A percentile compares a stretch with the other conserved stretches of the same genome.
phyloP scores from a whole-genome alignment of 2,888 invertebrate species.

The Diaperis boleti region DNA sequence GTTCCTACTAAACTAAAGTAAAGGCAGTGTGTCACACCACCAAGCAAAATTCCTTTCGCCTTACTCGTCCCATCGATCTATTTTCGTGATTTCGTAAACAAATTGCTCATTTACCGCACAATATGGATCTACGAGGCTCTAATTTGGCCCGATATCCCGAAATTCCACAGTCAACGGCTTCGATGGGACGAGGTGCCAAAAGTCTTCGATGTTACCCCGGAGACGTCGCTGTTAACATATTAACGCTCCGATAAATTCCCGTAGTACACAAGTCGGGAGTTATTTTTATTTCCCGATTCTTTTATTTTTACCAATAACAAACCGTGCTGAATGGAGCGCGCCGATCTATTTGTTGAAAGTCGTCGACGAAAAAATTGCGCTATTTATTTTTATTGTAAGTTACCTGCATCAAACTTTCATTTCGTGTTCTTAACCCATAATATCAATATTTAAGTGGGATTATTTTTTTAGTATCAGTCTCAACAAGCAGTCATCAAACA shows the following conservation, averaged over 20 bases:
- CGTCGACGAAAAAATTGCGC: constrained; percentile 30
- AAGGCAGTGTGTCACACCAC: no score
- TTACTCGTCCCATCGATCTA: constrained; percentile 46
- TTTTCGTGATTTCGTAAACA: constrained; percentile 54
- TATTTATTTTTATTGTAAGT: constrained; percentile 45
- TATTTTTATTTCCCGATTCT: constrained; percentile 23
- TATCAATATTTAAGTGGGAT: constrained; percentile 52
- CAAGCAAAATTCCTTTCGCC: constrained; percentile 45
- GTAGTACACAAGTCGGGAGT: background rate
- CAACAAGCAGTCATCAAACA: constrained; percentile 53
- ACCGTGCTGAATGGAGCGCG: constrained; percentile 18
- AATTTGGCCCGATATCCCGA: constrained; percentile 39
- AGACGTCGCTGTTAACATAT: constrained; percentile 42
- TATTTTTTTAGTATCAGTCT: constrained; percentile 56
- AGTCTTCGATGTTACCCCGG: constrained; percentile 47
- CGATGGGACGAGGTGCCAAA: constrained; percentile 47
- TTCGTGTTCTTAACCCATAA: constrained; percentile 51
- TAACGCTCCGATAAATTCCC: constrained; percentile 35
- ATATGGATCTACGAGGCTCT: constrained; percentile 49
- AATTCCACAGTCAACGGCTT: constrained; percentile 39
- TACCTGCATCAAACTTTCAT: constrained; percentile 45
- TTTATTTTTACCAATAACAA: constrained; percentile 25
- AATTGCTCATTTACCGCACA: constrained; percentile 54
- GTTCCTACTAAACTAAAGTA: no score
- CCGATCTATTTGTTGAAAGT: constrained; percentile 26